A percentile compares a stretch with the other conserved stretches of the same genome.
Evolutionary conservation across 2,888 invertebrate genomes (phyloP).

Genomic region (Amitus sp.): DNA sequence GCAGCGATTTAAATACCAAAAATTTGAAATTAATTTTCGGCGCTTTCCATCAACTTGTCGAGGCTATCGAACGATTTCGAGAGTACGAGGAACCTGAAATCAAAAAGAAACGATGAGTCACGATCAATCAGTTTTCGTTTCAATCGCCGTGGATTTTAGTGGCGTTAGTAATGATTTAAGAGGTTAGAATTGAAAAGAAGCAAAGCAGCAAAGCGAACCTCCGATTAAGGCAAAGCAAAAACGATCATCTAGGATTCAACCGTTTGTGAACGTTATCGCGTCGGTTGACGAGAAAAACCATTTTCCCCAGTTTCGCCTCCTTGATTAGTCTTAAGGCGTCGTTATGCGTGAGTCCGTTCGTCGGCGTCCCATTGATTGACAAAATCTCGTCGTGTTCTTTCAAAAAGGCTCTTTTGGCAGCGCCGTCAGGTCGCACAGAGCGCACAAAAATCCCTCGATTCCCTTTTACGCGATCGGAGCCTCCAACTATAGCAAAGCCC

Average conservation of each 20-base stretch:
- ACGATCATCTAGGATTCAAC: slow-evolving; percentile 45
- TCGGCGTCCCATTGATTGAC: slow-evolving; percentile 69
- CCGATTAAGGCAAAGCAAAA: slow-evolving; percentile 36
- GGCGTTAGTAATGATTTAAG: not conserved
- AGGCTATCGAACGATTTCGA: slow-evolving; percentile 58
- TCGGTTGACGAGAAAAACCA: slow-evolving; percentile 69
- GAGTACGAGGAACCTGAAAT: slow-evolving; percentile 53
- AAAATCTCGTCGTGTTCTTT: slow-evolving; percentile 72
- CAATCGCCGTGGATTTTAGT: not conserved
- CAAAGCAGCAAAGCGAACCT: slow-evolving; percentile 51
- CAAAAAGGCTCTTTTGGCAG: slow-evolving; percentile 71
- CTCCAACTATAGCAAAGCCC: slow-evolving; percentile 75
- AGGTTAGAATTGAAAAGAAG: slow-evolving; percentile 27
- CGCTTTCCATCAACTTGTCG: slow-evolving; percentile 50
- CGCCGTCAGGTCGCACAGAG: slow-evolving; percentile 71
- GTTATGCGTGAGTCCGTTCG: slow-evolving; percentile 70
- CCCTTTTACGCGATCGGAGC: slow-evolving; percentile 72
- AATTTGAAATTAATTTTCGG: slow-evolving; percentile 45
- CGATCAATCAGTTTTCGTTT: slow-evolving; percentile 4
- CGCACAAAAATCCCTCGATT: slow-evolving; percentile 74
- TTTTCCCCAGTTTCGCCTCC: slow-evolving; percentile 70
- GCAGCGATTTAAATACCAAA: slow-evolving; percentile 1
- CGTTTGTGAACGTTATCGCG: slow-evolving; percentile 62
- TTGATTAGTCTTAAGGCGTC: slow-evolving; percentile 72
- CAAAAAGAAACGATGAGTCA: slow-evolving; percentile 27